A percentile compares a stretch with the other conserved stretches of the same genome.
phyloP scores from a whole-genome alignment of 2,888 invertebrate species.

The Rotaria sp. region DNA sequence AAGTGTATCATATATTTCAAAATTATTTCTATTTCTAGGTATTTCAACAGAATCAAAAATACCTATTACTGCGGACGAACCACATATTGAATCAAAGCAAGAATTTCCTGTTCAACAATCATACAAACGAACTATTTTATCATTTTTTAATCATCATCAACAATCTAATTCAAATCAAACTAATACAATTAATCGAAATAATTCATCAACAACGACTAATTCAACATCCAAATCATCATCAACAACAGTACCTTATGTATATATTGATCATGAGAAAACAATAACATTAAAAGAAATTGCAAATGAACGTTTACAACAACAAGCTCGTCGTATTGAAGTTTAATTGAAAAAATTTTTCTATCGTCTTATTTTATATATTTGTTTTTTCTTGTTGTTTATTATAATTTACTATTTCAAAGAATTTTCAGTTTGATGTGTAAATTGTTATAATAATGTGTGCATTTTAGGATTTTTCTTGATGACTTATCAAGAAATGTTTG shows the following conservation, averaged over 20 bases:
- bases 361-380: too few relatives aligned
- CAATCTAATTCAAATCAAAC: not conserved
- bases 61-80: not conserved
- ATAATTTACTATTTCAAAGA: too few relatives aligned
- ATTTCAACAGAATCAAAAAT: not conserved
- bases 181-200: not conserved
- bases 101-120: not conserved
- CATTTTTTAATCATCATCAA: not conserved
- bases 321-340: not conserved
- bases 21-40: not conserved
- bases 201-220: not conserved
- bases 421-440: too few relatives aligned
- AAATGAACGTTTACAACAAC: constrained; percentile 5
- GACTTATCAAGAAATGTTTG: too few relatives aligned
- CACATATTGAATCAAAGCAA: not conserved
- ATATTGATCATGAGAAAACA: constrained; percentile 27
- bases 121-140: not conserved
- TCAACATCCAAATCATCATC: not conserved
- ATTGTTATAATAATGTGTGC: too few relatives aligned
- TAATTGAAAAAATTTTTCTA: too few relatives aligned
- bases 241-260: not conserved
- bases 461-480: too few relatives aligned
- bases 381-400: too few relatives aligned
- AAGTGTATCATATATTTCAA: not conserved
- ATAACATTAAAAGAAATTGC: constrained; percentile 8